phyloP scores from a whole-genome alignment of 2,113 vertebrate genomes.

The Carassius gibelio region DNA sequence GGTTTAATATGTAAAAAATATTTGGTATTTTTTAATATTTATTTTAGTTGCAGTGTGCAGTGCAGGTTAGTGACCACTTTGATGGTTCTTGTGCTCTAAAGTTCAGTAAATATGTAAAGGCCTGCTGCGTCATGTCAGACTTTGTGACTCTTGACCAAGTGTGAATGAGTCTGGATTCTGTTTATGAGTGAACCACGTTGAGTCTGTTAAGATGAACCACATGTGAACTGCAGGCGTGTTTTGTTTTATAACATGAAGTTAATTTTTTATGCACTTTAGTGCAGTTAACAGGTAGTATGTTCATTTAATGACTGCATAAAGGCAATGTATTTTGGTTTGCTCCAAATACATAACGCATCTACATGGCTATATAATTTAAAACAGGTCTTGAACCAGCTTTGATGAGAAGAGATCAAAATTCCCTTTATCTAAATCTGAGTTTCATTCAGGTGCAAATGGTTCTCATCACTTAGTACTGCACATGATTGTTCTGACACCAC shows the following conservation, averaged over 20 bases:
- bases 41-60: no score
- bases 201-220: slow-evolving; percentile 66
- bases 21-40: no score
- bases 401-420: slow-evolving; percentile 13
- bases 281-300: not conserved
- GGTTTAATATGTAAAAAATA: no score
- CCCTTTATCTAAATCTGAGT: slow-evolving; percentile 8
- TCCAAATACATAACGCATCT: slow-evolving; percentile 3
- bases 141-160: slow-evolving; percentile 54
- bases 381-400: not conserved
- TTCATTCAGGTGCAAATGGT: slow-evolving; percentile 50
- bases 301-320: not conserved
- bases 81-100: not conserved
- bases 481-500: slow-evolving; percentile 57
- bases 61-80: no score
- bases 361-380: not conserved
- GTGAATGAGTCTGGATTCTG: slow-evolving; percentile 65
- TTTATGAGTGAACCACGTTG: slow-evolving; percentile 58
- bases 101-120: not conserved
- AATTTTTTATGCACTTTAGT: slow-evolving; percentile 16
- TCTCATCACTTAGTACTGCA: slow-evolving; percentile 47
- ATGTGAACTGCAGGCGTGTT: slow-evolving; percentile 53
- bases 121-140: slow-evolving; percentile 44
- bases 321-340: not conserved
- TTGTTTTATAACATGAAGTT: slow-evolving; percentile 11